These are phyloP conservation scores for Pantherophis alleghaniensis DNA, from an alignment of 2,797 vertebrate genomes.

Conservation along the genomic window DNA sequence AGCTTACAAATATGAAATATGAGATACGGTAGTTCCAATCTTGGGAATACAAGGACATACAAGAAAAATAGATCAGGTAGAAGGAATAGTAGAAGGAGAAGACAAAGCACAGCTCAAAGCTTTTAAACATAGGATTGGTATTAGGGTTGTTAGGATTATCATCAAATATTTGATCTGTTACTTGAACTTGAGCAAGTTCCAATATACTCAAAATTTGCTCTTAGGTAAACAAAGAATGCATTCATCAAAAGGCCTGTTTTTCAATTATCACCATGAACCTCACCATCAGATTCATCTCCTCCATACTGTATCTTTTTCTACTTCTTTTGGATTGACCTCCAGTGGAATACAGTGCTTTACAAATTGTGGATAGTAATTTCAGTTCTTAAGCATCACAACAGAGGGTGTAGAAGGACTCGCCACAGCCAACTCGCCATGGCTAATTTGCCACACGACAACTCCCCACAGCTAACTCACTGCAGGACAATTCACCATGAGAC, in stretches of 20 bases:
- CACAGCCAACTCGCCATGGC: neutral
- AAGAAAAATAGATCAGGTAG: neutral
- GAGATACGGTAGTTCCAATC: neutral
- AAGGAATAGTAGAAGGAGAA: neutral
- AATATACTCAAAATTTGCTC: neutral
- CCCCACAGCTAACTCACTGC: neutral
- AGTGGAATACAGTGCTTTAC: neutral
- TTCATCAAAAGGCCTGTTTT: neutral
- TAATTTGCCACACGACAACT: neutral
- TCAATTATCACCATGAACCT: neutral
- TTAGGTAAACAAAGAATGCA: neutral
- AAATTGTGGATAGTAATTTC: neutral
- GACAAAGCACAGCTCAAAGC: neutral
- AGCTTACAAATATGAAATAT: neutral
- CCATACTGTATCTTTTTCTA: neutral
- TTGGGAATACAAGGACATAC: neutral
- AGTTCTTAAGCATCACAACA: neutral
- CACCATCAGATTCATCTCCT: neutral
- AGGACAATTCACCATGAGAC: neutral
- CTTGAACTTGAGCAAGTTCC: neutral
- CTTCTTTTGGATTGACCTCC: neutral
- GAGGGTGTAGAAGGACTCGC: neutral
- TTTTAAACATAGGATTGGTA: neutral
- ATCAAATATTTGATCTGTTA: neutral
- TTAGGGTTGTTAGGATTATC: neutral